Evolutionary conservation across 2,113 vertebrate genomes (phyloP).

Genomic region (Neotragus pygmaeus): DNA sequence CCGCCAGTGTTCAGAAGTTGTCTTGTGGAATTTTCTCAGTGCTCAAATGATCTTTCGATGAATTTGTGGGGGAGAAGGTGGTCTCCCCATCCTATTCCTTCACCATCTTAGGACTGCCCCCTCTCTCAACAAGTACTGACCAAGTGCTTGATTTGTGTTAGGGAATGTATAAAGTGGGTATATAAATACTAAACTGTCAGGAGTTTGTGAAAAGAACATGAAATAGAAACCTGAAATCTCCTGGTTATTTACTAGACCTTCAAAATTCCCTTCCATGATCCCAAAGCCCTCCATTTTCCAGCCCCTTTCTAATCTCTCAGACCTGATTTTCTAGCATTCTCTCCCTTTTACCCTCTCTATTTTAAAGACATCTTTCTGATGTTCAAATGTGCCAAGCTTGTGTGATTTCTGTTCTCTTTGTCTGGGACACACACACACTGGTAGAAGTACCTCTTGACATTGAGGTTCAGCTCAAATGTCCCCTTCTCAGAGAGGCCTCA

Average conservation of each 20-base stretch:
- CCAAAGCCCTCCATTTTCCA: not conserved
- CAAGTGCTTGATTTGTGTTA: not conserved
- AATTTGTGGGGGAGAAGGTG: not conserved
- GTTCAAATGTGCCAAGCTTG: not conserved
- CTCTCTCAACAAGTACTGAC: not conserved
- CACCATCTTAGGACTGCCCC: not conserved
- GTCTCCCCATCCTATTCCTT: fast-evolving
- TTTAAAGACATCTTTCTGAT: not conserved
- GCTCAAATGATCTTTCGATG: not conserved
- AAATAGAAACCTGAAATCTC: not conserved
- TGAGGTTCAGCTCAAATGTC: not conserved
- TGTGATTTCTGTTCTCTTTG: not conserved
- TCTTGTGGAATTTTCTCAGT: not conserved
- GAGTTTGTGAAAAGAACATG: not conserved
- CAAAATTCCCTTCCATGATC: not conserved
- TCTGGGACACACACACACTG: not conserved
- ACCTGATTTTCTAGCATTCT: not conserved
- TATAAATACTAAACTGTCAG: not conserved
- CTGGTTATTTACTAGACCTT: not conserved
- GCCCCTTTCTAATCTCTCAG: not conserved
- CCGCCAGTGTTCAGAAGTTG: not conserved
- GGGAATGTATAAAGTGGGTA: not conserved
- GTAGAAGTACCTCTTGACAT: not conserved
- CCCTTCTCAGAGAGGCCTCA: not conserved
- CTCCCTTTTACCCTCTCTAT: not conserved